These are phyloP conservation scores for Punctoribates punctum DNA, from an alignment of 2,888 invertebrate species.

Conservation along the genomic window DNA sequence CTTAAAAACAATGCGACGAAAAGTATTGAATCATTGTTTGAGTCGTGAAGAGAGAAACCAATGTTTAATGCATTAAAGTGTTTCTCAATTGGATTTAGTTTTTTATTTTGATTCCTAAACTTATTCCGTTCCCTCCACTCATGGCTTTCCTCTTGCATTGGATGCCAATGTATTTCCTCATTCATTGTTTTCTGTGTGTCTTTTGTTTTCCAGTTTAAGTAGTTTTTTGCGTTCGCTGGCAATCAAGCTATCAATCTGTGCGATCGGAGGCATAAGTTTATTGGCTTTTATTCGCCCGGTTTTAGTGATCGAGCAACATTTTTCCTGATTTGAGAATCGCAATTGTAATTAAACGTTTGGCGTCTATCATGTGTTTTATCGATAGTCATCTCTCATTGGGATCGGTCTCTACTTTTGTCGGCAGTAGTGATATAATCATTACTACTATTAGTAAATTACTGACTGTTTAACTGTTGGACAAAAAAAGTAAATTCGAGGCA, in stretches of 20 bases:
- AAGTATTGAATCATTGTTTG: constrained; percentile 9
- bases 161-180: not conserved
- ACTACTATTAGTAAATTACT: constrained; percentile 19
- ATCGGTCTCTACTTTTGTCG: too few species aligned
- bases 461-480: not conserved
- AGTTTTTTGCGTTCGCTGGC: too few species aligned
- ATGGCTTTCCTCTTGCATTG: not conserved
- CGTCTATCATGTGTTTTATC: too few species aligned
- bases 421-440: not conserved
- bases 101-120: constrained; percentile 6
- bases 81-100: constrained; percentile 4
- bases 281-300: too few species aligned
- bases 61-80: constrained; percentile 20
- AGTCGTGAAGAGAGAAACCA: not conserved
- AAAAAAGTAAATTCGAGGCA: not conserved
- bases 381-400: too few species aligned
- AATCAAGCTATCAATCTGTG: too few species aligned
- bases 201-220: too few species aligned
- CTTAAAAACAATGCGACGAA: not conserved
- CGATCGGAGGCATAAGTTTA: too few species aligned
- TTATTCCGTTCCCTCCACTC: not conserved
- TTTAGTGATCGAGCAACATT: too few species aligned
- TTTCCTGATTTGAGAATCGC: too few species aligned
- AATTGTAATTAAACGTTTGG: too few species aligned
- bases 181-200: too few species aligned